These are phyloP conservation scores for Amblyopsis rosae DNA, from an alignment of 2,113 vertebrate genomes.

Conservation along the genomic window DNA sequence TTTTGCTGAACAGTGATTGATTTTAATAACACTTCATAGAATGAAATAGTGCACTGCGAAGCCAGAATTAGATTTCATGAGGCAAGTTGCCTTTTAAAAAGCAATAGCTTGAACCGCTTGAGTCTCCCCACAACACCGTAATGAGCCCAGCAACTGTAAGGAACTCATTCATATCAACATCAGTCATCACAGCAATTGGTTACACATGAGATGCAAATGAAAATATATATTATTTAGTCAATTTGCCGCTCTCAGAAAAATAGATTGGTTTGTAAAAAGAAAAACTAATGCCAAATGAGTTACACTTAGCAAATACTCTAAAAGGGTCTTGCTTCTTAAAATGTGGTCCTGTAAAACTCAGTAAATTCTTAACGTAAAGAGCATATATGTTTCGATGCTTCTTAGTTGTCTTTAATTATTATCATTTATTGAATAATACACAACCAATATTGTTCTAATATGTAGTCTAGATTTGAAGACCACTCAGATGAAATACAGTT, in stretches of 20 bases:
- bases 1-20: constrained; percentile 16
- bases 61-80: constrained; percentile 14
- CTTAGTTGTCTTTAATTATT: too few relatives aligned
- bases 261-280: constrained; percentile 2
- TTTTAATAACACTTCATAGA: constrained; percentile 7
- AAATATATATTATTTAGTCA: background rate
- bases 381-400: background rate
- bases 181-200: constrained; percentile 3
- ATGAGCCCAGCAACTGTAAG: constrained; percentile 7
- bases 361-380: background rate
- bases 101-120: constrained; percentile 10
- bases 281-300: background rate
- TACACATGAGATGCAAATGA: constrained; percentile 19
- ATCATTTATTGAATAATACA: too few relatives aligned
- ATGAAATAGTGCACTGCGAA: constrained; percentile 15
- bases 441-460: too few relatives aligned
- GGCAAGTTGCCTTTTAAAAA: constrained; percentile 8
- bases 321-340: background rate
- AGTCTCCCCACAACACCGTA: background rate
- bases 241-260: background rate
- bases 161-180: constrained; percentile 7
- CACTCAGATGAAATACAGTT: too few relatives aligned
- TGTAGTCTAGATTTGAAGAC: too few relatives aligned
- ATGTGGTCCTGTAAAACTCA: background rate
- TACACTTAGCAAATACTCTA: background rate